These are phyloP conservation scores for Silurus meridionalis DNA, from an alignment of 2,113 vertebrate species.

Conservation along the genomic window DNA sequence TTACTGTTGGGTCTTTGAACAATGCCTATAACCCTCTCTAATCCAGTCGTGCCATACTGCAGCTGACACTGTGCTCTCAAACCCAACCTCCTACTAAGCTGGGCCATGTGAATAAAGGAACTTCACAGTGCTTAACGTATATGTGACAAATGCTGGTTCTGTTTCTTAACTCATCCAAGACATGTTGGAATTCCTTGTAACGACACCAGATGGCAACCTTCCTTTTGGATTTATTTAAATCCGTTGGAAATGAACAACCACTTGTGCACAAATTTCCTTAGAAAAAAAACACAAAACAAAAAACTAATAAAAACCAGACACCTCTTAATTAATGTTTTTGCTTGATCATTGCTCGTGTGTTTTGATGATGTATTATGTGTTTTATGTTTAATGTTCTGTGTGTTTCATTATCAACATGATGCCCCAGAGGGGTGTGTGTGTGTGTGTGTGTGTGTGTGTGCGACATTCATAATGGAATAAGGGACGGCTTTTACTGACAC, in stretches of 20 bases:
- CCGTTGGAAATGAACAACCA: neutral
- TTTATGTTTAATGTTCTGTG: neutral
- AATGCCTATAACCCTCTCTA: too few species aligned
- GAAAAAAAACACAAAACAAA: neutral
- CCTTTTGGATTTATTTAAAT: neutral
- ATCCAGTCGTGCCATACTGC: too few species aligned
- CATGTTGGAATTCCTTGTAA: too few species aligned
- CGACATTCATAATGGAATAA: neutral
- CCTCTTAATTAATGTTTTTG: neutral
- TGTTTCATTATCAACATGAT: neutral
- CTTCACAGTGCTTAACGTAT: too few species aligned
- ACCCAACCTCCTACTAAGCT: too few species aligned
- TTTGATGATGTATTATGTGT: neutral
- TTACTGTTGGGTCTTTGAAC: too few species aligned
- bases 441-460: too few species aligned
- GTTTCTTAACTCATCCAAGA: neutral
- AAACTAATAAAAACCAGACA: neutral
- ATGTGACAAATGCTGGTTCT: too few species aligned
- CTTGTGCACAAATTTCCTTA: neutral
- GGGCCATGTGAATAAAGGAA: too few species aligned
- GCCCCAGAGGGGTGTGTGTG: neutral
- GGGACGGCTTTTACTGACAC: neutral
- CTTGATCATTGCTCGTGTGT: neutral
- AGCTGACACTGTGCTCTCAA: too few species aligned
- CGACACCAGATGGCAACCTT: slow-evolving; percentile 18